These are phyloP conservation scores for Cebus imitator DNA, from an alignment of 2,113 vertebrate genomes.

Conservation along the genomic window DNA sequence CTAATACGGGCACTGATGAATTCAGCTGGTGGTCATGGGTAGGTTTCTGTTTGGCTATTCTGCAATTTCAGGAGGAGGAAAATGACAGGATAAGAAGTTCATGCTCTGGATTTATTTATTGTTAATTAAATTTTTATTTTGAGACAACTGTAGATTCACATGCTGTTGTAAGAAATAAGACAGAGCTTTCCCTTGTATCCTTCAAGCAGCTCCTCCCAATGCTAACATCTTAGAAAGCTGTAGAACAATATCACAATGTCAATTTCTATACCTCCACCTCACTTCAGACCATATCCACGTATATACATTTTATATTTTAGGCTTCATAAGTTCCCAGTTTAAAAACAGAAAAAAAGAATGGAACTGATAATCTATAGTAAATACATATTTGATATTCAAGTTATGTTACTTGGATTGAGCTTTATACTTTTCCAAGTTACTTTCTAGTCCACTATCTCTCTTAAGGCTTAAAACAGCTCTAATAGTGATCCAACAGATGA, in stretches of 20 bases:
- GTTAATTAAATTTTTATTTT: neutral
- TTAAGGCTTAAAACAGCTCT: neutral
- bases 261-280: neutral
- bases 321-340: neutral
- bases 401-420: neutral
- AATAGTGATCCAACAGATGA: neutral
- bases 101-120: neutral
- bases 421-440: neutral
- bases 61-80: neutral
- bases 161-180: neutral
- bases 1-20: neutral
- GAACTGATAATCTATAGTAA: neutral
- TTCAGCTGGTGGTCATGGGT: neutral
- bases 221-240: neutral
- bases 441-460: neutral
- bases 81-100: neutral
- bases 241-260: neutral
- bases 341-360: neutral
- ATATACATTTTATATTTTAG: neutral
- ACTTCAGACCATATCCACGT: neutral
- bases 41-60: neutral
- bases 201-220: neutral
- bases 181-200: neutral
- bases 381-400: neutral
- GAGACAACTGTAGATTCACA: neutral